Base-by-base conservation (phyloP, 2,797 vertebrate genomes). In the Siniperca obscura region DNA sequence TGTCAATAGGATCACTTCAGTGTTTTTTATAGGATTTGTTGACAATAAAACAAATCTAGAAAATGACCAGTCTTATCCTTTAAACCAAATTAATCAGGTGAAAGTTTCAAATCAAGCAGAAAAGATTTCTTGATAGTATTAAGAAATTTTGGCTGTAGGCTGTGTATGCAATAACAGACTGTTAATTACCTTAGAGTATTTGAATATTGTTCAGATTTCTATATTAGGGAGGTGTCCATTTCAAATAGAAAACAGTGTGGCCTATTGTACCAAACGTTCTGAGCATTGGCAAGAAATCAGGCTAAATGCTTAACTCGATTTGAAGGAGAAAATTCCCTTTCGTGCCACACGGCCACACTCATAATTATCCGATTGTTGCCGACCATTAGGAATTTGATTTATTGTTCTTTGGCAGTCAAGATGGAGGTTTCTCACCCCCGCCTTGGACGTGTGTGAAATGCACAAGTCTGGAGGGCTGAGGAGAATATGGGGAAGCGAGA, bases 311-410 rank as follows among this genome's bases (percentile, higher is more conserved):
- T 89, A 78, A 90, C 87, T 85, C 53, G 64, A 91, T 92, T 89
- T 90, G 81, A 89, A 90, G 90, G 78, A 84, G 91, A 91, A 94
- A 92, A 92, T 90, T 92, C 87, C 80, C 81, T 89, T 91, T 79
- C 56, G 69, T 60, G 83, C 88, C 88, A 89, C 74, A 34, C 52
- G 48, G 89, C 87, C 84, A 74, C 86, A 59, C 86, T 93, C 90
- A 92, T 93, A 94, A 95, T 95, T 92, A 94, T 92, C 93, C 86
- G 86, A 91, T 92, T 93, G 93, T 88, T 93, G 90, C 86, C 81
- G 75, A 83, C 90, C 91, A 93, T 94, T 94, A 94, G 89, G 90
- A 91, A 86, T 91, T 90, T 94, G 94, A 95, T 95, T 95, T 93
- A 95, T 94, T 91, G 92, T 93, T 93, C 90, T 87, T 91, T 91